A percentile compares a stretch with the other conserved stretches of the same genome.
These are phyloP conservation scores for Galago senegalensis DNA, from an alignment of 2,797 vertebrate species.

Conservation along the genomic window DNA sequence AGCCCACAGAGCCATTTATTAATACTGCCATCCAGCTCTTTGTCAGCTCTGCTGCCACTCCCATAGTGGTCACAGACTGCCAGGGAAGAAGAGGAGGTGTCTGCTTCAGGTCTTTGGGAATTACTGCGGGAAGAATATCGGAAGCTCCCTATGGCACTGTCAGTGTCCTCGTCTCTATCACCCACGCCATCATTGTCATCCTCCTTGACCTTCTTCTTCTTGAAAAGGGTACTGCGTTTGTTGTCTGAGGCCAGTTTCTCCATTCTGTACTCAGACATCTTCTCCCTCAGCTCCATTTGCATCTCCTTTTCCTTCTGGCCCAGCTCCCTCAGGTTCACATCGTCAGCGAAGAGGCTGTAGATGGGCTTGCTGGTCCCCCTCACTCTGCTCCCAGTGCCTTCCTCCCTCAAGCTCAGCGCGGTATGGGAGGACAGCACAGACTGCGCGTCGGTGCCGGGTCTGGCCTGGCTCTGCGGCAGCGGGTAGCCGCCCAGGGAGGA, in stretches of 20 bases:
- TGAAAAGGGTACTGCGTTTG: conserved; percentile 96
- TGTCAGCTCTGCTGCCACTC: conserved; percentile 82
- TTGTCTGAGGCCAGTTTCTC: conserved; percentile 96
- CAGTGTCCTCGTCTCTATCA: conserved; percentile 71
- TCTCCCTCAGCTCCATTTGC: conserved; percentile 94
- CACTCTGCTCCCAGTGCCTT: conserved; percentile 45
- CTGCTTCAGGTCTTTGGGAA: conserved; percentile 84
- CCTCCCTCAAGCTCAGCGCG: neutral
- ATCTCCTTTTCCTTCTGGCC: conserved; percentile 94
- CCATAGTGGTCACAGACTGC: conserved; percentile 85
- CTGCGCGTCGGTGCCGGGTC: conserved; percentile 84
- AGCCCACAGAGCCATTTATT: conserved; percentile 94
- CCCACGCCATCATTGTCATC: conserved; percentile 88
- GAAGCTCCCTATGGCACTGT: conserved; percentile 81
- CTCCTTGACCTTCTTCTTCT: conserved; percentile 95
- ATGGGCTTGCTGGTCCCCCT: conserved; percentile 95
- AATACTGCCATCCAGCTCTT: conserved; percentile 89
- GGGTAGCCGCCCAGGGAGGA: conserved; percentile 87
- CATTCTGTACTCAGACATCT: conserved; percentile 94
- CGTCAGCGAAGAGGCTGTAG: conserved; percentile 96
- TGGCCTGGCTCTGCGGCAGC: conserved; percentile 71
- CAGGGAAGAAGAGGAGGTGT: conserved; percentile 68
- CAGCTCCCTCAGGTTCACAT: conserved; percentile 94
- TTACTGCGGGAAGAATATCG: conserved; percentile 71
- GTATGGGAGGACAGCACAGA: conserved; percentile 89